These are phyloP conservation scores for Radopholus similis DNA, from an alignment of 1,140 invertebrate genomes.

Conservation along the genomic window DNA sequence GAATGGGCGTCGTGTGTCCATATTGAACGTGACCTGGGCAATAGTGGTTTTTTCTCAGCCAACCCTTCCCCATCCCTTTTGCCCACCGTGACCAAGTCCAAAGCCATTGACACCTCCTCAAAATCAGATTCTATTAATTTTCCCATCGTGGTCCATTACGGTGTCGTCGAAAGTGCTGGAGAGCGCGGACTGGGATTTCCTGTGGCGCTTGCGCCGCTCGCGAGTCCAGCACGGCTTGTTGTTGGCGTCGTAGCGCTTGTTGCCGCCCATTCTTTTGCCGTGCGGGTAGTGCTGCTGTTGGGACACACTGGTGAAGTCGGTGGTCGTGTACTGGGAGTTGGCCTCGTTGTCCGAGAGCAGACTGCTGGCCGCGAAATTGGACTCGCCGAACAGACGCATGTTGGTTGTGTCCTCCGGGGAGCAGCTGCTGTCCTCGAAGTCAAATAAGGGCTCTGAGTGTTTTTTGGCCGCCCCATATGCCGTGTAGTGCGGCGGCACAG, in stretches of 20 bases:
- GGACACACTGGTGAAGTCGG: slow-evolving; percentile 33
- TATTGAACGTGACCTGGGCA: slow-evolving; percentile 15
- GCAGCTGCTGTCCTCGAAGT: neutral
- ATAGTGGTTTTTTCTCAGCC: neutral
- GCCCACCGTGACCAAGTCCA: slow-evolving; percentile 25
- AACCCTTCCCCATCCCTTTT: neutral
- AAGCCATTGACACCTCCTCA: slow-evolving; percentile 25
- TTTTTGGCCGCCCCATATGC: neutral
- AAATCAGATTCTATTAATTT: neutral
- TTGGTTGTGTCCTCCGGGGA: slow-evolving; percentile 13
- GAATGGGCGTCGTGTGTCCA: slow-evolving; percentile 29
- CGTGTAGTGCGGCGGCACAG: neutral
- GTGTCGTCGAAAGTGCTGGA: slow-evolving; percentile 35
- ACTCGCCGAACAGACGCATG: slow-evolving; percentile 12
- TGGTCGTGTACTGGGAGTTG: slow-evolving; percentile 13
- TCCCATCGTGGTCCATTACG: no score
- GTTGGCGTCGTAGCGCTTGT: slow-evolving; percentile 10
- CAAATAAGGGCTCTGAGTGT: neutral
- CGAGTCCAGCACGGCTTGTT: slow-evolving; percentile 24
- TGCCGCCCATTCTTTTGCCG: neutral
- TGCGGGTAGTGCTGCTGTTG: slow-evolving; percentile 9
- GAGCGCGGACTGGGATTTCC: slow-evolving; percentile 15
- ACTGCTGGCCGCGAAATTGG: neutral
- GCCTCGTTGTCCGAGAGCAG: slow-evolving; percentile 1
- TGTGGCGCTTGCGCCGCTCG: slow-evolving; percentile 4